Conservation (phyloP, 2,888 invertebrate genomes). For the Trichopoda pennipes region DNA sequence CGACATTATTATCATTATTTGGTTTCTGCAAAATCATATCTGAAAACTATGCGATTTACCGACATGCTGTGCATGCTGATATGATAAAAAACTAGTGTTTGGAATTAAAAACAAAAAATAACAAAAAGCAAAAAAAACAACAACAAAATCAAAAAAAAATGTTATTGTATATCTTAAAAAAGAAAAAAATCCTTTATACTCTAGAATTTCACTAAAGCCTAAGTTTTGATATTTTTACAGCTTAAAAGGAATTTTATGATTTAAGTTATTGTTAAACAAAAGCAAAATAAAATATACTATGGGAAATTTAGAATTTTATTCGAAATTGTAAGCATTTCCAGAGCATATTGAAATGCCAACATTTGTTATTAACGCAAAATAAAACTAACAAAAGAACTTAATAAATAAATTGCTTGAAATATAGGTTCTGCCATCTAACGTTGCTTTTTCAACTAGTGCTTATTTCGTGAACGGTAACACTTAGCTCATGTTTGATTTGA, state of each 20-base stretch:
- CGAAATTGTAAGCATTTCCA: not conserved
- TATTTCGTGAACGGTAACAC: too few relatives aligned
- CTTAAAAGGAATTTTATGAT: conserved; percentile 80
- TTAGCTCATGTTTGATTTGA: too few relatives aligned
- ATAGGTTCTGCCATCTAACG: too few relatives aligned
- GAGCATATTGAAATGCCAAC: not conserved
- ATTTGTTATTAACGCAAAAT: too few relatives aligned
- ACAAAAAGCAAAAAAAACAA: conserved; percentile 28
- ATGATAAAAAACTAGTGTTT: conserved; percentile 62
- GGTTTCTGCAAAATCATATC: conserved; percentile 65
- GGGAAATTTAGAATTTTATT: conserved; percentile 72
- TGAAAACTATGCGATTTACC: conserved; percentile 65
- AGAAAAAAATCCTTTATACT: conserved; percentile 40
- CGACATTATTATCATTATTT: conserved; percentile 49
- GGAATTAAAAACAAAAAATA: conserved; percentile 28
- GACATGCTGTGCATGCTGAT: conserved; percentile 69
- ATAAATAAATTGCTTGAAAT: too few relatives aligned
- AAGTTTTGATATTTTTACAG: conserved; percentile 78
- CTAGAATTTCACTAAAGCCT: conserved; percentile 5
- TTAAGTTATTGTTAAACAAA: conserved; percentile 76
- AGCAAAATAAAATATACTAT: conserved; percentile 70
- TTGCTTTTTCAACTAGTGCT: too few relatives aligned
- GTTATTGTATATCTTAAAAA: not conserved
- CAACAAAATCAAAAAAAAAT: too few relatives aligned
- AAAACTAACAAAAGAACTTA: too few relatives aligned